Base-by-base conservation (phyloP, 2,113 vertebrate genomes). In the Myxocyprinus asiaticus region DNA sequence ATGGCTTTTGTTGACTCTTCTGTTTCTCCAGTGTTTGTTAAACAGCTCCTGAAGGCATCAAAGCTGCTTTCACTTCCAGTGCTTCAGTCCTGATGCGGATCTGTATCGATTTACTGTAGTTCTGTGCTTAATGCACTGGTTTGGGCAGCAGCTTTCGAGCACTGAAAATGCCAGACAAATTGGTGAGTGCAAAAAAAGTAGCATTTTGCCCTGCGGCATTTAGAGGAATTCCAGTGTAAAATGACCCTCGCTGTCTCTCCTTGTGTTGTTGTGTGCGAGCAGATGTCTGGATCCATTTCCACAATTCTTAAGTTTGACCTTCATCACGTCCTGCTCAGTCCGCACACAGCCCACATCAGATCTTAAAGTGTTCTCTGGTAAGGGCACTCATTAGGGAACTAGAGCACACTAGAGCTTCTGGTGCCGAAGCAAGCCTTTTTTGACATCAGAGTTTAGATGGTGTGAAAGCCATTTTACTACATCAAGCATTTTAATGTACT, bases 91-190 rank as follows among this genome's bases (percentile, higher is more conserved):
- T 56, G 58, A 11, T 45, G 67, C 4, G 76, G 22, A 67, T 78
- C 55, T 2, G 55, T 66, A 81, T 84, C 64, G 70, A 81, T 84
- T 63, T 48, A 48, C 22, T 33, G 22, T 11, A 59, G 53, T 63
- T 77, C 59, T 11, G 47, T 51, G 68, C 9, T 53, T 56, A 78
- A 68, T 64, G 63, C 22, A 33, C 22, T 45, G 64, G 42, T 81
- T 61, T 22, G 3, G 22, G 22, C 22, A 33, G n/a, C n/a, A n/a
- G n/a, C n/a, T n/a, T n/a, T n/a, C 1, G 15, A 43, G 42, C 42
- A 44, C 58, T 69, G 64, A 55, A 75, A 70, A 50, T 59, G 45
- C 58, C n/a, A 67, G 51, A 48, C 8, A 6, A 33, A 80, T 56
- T 9, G 44, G 45, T 56, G 47, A 9, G 50, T 4, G 12, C 51